phyloP scores from a whole-genome alignment of 2,888 invertebrate species.

The Leptura quadrifasciata region DNA sequence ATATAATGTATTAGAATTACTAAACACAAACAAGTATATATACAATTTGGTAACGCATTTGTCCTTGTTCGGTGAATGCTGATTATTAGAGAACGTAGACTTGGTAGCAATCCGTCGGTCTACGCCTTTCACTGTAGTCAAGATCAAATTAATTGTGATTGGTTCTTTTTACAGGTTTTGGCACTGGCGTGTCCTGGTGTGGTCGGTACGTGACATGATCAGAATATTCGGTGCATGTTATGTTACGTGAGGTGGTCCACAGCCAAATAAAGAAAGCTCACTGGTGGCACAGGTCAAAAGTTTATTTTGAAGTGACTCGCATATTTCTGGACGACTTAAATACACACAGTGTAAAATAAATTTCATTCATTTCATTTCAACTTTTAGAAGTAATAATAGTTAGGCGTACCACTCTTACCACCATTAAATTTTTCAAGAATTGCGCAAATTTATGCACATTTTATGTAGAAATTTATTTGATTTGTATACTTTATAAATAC shows the following conservation, averaged over 20 bases:
- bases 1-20: constrained; percentile 18
- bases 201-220: constrained; percentile 33
- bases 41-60: constrained; percentile 41
- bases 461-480: too few relatives aligned
- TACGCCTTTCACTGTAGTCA: constrained; percentile 42
- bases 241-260: background rate
- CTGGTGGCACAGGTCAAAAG: background rate
- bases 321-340: background rate
- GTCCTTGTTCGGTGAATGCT: constrained; percentile 41
- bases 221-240: constrained; percentile 17
- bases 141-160: constrained; percentile 43
- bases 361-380: too few relatives aligned
- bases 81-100: constrained; percentile 41
- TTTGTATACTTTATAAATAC: too few relatives aligned
- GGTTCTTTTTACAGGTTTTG: constrained; percentile 40
- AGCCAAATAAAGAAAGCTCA: background rate
- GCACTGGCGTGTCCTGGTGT: constrained; percentile 43
- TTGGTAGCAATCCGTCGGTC: constrained; percentile 30
- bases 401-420: too few relatives aligned
- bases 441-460: too few relatives aligned
- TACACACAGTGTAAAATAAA: background rate
- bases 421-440: too few relatives aligned
- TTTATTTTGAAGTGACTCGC: background rate
- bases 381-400: too few relatives aligned
- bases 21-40: constrained; percentile 28